Conservation (phyloP, 2,113 vertebrate species). For the Meles meles region DNA sequence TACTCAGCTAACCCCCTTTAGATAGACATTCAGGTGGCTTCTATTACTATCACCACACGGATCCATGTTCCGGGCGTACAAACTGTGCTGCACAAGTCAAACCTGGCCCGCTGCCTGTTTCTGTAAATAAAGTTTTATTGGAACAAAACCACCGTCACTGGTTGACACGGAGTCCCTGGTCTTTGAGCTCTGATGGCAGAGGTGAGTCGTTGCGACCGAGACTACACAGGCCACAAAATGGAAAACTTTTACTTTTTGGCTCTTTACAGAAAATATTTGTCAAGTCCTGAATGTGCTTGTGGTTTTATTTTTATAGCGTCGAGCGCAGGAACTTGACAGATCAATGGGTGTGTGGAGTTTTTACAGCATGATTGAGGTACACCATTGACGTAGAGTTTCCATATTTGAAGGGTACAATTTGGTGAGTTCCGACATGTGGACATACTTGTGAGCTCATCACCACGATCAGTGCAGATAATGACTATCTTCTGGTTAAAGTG, state of each 20-base stretch:
- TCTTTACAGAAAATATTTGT: neutral
- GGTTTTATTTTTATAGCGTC: neutral
- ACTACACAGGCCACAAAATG: neutral
- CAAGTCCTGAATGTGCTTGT: too few species aligned
- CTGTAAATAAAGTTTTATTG: slow-evolving; percentile 48
- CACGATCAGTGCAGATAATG: neutral
- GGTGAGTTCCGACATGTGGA: neutral
- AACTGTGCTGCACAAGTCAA: neutral
- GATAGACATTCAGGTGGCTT: neutral
- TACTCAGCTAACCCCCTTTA: neutral
- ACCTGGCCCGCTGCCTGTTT: neutral
- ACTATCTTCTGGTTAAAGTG: neutral
- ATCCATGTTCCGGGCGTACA: neutral
- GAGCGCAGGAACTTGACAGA: neutral
- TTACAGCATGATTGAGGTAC: neutral
- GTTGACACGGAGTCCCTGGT: neutral
- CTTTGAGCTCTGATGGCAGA: neutral
- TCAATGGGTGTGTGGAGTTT: neutral
- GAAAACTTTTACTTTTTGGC: neutral
- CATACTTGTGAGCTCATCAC: neutral
- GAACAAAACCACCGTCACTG: neutral
- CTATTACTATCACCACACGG: neutral
- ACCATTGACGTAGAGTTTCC: neutral
- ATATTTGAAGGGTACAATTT: neutral
- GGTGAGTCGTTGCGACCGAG: neutral